Evolutionary conservation across 2,113 vertebrate species (phyloP).

Genomic region (Eulemur rufifrons): DNA sequence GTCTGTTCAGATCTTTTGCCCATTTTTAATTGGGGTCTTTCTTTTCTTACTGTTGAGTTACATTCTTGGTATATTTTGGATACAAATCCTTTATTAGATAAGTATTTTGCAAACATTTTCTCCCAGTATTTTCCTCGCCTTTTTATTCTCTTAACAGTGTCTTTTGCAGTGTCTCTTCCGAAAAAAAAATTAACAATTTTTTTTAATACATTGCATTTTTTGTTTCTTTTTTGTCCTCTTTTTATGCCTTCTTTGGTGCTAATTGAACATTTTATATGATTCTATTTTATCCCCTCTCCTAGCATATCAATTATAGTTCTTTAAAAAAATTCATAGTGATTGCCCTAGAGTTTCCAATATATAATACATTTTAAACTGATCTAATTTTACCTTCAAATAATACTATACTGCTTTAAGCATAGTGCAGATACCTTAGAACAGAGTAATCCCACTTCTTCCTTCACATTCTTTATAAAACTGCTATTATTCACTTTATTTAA

Average conservation of each 20-base stretch:
- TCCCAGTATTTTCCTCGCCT: neutral
- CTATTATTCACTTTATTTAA: slow-evolving; percentile 5
- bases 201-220: neutral
- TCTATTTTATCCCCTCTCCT: neutral
- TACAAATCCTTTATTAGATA: neutral
- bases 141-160: neutral
- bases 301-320: neutral
- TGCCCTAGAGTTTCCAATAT: neutral
- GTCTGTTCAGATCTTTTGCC: neutral
- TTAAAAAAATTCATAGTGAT: neutral
- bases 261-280: neutral
- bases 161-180: neutral
- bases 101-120: neutral
- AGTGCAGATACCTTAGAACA: neutral
- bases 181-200: neutral
- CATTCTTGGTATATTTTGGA: neutral
- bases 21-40: neutral
- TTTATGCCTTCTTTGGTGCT: neutral
- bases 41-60: neutral
- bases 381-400: neutral
- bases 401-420: neutral
- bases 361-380: neutral
- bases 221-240: neutral
- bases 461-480: neutral
- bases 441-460: neutral